Evolutionary conservation across 2,888 invertebrate genomes (phyloP).

Genomic region (Alcis repandata): DNA sequence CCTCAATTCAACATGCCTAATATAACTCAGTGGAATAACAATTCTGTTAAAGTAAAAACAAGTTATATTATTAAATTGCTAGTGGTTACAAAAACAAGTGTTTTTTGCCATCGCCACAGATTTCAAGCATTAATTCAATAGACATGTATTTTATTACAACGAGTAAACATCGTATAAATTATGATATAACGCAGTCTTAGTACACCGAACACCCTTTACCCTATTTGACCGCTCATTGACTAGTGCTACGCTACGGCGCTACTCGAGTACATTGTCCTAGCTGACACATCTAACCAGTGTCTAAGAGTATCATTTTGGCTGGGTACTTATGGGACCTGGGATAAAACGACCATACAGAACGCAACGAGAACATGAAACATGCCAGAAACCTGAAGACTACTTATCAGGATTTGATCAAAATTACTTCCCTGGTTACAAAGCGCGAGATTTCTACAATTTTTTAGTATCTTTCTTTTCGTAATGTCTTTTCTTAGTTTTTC

Average conservation of each 20-base stretch:
- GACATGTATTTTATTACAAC: conserved; percentile 58
- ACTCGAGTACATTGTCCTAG: conserved; percentile 66
- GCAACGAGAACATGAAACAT: background rate
- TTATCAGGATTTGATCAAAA: no score
- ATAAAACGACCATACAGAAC: background rate
- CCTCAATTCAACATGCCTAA: no score
- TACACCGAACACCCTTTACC: conserved; percentile 71
- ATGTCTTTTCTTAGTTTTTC: no score
- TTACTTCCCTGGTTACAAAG: no score
- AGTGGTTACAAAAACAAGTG: background rate
- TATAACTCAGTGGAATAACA: no score
- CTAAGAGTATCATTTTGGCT: conserved; percentile 42
- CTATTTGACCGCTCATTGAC: conserved; percentile 66
- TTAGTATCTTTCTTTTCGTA: no score
- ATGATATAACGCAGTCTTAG: conserved; percentile 80
- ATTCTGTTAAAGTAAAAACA: no score
- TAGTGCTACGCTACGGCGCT: conserved; percentile 61
- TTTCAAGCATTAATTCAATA: conserved; percentile 32
- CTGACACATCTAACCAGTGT: conserved; percentile 69
- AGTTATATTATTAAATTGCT: no score
- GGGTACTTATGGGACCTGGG: conserved; percentile 17
- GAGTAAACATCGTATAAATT: conserved; percentile 72
- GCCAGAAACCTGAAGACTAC: no score
- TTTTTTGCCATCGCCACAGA: conserved; percentile 12
- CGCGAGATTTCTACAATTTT: no score